phyloP scores from a whole-genome alignment of 2,888 invertebrate genomes.

The Barypeithes pellucidus region DNA sequence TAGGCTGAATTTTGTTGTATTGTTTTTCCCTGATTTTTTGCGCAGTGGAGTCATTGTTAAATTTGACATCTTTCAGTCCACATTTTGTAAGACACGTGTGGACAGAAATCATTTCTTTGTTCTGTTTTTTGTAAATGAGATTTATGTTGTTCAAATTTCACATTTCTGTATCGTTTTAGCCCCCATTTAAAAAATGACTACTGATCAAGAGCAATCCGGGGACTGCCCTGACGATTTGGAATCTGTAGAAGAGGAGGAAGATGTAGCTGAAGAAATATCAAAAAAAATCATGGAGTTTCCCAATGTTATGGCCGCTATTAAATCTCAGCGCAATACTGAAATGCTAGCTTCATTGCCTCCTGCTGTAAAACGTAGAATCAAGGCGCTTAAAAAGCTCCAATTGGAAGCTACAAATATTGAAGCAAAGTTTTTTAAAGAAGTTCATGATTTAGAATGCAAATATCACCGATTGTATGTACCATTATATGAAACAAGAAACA shows the following conservation, averaged over 20 bases:
- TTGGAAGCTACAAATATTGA: slow-evolving; percentile 89
- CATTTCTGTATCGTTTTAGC: slow-evolving; percentile 25
- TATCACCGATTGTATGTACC: slow-evolving; percentile 87
- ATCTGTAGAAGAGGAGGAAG: slow-evolving; percentile 76
- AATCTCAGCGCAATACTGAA: slow-evolving; percentile 75
- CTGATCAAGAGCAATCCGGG: slow-evolving; percentile 76
- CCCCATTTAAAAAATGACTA: slow-evolving; percentile 72
- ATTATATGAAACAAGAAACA: slow-evolving; percentile 82
- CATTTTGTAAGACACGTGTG: slow-evolving; percentile 40
- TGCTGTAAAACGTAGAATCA: slow-evolving; percentile 85
- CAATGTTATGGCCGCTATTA: slow-evolving; percentile 76
- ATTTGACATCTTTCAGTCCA: slow-evolving; percentile 46
- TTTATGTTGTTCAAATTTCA: slow-evolving; percentile 20
- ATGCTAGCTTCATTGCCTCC: slow-evolving; percentile 79
- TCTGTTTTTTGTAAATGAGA: slow-evolving; percentile 4
- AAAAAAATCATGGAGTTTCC: slow-evolving; percentile 69
- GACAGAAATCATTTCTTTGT: slow-evolving; percentile 41
- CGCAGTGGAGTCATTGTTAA: slow-evolving; percentile 47
- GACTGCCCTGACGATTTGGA: slow-evolving; percentile 80
- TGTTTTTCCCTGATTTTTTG: slow-evolving; percentile 43
- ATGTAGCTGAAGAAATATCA: slow-evolving; percentile 69
- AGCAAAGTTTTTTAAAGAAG: slow-evolving; percentile 93
- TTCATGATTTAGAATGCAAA: slow-evolving; percentile 93
- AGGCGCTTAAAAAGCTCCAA: slow-evolving; percentile 90
- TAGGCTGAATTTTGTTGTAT: slow-evolving; percentile 38